Evolutionary conservation across 2,113 vertebrate genomes (phyloP), one percentile per base, ranked within the genome.

Genomic region (Catharus minimus): DNA sequence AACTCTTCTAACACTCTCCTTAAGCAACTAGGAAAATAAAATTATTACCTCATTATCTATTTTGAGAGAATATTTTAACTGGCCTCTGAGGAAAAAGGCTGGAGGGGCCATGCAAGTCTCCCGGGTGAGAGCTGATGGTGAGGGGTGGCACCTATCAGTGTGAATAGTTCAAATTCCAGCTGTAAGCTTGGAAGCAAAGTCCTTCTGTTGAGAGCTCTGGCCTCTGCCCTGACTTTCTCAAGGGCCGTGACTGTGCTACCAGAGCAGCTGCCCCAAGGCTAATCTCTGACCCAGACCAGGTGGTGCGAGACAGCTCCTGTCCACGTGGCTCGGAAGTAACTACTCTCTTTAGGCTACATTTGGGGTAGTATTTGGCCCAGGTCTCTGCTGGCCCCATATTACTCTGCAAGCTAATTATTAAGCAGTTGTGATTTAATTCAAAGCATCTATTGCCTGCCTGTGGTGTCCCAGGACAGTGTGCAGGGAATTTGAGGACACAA

Each of bases 11-110:
- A 87, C 53, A 66, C 50, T 75, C 65, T 69, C 22, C 85, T 92
- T 89, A 85, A 95, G 74, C 56, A 95, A 74, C 50, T 49, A 93
- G 61, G 61, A 86, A 94, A 86, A 94, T 84, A 94, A 94, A 94
- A 77, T 94, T 93, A 58, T 89, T 91, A 61, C 89, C 69, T 82
- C 89, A 44, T 90, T 93, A 86, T 80, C 56, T 88, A 81, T 94
- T 94, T 94, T 90, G 86, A 94, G 95, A 58, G 46, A 94, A 92
- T 81, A 91, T 76, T 64, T 91, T 78, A 93, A 89, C 81, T 4
- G 6, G 49, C 44, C 91, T 95, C 38, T 88, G 53, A 94, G 67
- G 38, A 88, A 77, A 91, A 83, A 49, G 62, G 64, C 14, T 95
- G 67, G 69, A 90, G 90, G 36, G 36, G 60, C 68, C 5, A 7